Base-by-base conservation (phyloP, 2,797 vertebrate species). In the Platalea minor region DNA sequence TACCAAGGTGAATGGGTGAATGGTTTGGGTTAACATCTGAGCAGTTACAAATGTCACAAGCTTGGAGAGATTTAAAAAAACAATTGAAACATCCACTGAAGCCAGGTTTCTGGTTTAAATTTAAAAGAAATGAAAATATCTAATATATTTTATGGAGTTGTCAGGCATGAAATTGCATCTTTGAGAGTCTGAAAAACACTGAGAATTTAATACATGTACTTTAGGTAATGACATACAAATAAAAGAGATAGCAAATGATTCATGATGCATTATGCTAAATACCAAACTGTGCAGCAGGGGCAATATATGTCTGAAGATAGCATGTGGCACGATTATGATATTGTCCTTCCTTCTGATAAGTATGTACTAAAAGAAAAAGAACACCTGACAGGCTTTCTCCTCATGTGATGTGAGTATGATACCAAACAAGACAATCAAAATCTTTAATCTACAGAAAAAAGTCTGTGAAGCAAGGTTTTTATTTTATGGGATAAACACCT, bases 101-200 rank as follows among this genome's bases (percentile, higher is more conserved):
- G 93, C 95, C 97, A 93, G 93, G 68, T 76, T 84, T 95, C 97
- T 97, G 98, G 90, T 97, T 97, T 90, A 93, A 88, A 96, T 97
- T 92, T 96, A 96, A 95, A 91, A 93, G 89, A 95, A 95, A 89
- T 81, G 23, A 96, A 93, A 91, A 94, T 89, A 94, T 77, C 95
- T 88, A 95, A 85, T 95, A 75, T 86, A 80, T 88, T 96, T 97
- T 97, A 94, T 92, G 80, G 90, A 95, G 81, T 70, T 84, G 91
- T 93, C 90, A 90, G 56, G 93, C 95, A 63, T 94, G 94, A 96
- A 97, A 95, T 91, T 93, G 93, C 68, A 43, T 91, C 93, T 93
- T 78, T 69, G 83, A 72, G 11, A 93, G 41, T 79, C 63, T 51
- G 67, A 81, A 93, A 95, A 92, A 37, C 43, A 60, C 11, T 46